Percentiles rank a stretch among this genome's conserved stretches.
These are phyloP conservation scores for Candoia aspera DNA, from an alignment of 2,113 vertebrate genomes.

Conservation along the genomic window DNA sequence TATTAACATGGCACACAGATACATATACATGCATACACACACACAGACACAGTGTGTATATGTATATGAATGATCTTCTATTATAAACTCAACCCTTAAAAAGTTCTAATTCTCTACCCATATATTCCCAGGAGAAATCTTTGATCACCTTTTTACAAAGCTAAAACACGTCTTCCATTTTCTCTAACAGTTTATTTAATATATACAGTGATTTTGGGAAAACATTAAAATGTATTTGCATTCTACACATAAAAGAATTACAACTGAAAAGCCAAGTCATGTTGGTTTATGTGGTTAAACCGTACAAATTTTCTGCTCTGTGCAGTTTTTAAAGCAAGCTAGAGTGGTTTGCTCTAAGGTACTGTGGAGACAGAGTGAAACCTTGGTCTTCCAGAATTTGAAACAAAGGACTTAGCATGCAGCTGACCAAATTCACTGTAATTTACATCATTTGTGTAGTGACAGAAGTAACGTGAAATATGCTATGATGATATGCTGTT, in stretches of 20 bases:
- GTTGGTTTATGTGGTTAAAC: conserved; percentile 46
- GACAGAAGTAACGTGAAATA: no score
- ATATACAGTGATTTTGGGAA: conserved; percentile 43
- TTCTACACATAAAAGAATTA: not conserved
- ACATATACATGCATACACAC: no score
- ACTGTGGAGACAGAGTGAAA: conserved; percentile 40
- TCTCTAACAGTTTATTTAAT: conserved; percentile 57
- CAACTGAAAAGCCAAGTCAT: conserved; percentile 48
- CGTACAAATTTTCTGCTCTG: conserved; percentile 55
- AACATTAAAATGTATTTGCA: not conserved
- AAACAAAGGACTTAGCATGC: no score
- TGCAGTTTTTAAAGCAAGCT: conserved; percentile 61
- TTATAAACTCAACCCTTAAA: not conserved
- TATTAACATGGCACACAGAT: not conserved
- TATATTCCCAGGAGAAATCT: conserved; percentile 38
- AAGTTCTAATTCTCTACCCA: conserved; percentile 20
- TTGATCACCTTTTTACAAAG: conserved; percentile 45
- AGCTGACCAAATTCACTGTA: no score
- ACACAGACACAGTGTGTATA: no score
- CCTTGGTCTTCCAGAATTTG: no score
- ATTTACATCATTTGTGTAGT: no score
- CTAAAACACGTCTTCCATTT: conserved; percentile 22
- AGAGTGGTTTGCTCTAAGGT: conserved; percentile 52
- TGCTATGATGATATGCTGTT: no score
- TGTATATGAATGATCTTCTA: not conserved